A percentile compares a stretch with the other conserved stretches of the same genome.
Conservation (phyloP, 1,140 invertebrate species). For the Bombus vancouverensis region DNA sequence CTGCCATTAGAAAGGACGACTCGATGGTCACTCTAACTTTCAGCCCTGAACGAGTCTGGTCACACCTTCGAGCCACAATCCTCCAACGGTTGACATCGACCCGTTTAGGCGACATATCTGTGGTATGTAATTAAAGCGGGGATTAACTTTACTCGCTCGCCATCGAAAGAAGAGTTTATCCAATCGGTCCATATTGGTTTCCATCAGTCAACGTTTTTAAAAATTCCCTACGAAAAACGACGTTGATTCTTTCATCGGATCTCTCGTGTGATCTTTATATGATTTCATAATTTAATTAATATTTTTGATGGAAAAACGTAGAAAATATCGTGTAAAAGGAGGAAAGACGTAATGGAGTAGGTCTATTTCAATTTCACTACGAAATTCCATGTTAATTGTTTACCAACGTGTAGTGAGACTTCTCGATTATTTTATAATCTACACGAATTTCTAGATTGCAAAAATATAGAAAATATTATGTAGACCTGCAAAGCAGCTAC, state of each 20-base stretch:
- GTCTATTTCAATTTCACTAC: neutral
- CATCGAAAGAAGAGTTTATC: conserved; percentile 35
- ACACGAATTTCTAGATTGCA: neutral
- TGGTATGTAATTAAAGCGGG: conserved; percentile 56
- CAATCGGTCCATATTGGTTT: conserved; percentile 38
- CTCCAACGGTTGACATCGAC: conserved; percentile 8
- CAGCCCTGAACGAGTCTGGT: neutral
- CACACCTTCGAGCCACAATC: conserved; percentile 14
- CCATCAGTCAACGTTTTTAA: neutral
- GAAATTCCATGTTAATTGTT: neutral
- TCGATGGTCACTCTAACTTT: conserved; percentile 22
- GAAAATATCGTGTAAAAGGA: neutral
- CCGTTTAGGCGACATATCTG: conserved; percentile 12
- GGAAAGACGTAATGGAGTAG: neutral
- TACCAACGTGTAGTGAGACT: neutral
- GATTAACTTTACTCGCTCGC: conserved; percentile 55
- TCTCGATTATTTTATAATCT: neutral
- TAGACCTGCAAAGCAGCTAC: neutral
- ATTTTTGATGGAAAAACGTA: neutral
- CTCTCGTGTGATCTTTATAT: neutral
- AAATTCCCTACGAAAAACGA: neutral
- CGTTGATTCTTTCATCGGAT: neutral
- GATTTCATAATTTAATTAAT: neutral
- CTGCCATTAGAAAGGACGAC: conserved; percentile 30
- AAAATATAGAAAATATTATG: neutral